Evolutionary conservation across 2,888 invertebrate genomes (phyloP), one percentile per base, ranked within the genome.

Genomic region (Sussaba pulchella): DNA sequence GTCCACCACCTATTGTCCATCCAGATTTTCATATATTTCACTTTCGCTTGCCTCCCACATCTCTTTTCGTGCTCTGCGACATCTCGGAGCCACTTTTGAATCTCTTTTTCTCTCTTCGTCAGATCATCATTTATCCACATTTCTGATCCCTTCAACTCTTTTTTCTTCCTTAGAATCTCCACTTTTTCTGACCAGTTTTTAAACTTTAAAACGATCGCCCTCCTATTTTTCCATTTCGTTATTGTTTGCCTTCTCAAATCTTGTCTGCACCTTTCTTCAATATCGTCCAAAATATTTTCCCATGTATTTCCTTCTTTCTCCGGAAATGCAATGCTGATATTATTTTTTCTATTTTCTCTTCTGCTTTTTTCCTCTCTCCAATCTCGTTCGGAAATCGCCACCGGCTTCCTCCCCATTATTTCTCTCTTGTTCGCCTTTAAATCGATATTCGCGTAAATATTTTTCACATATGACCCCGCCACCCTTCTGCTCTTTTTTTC

Each of bases 181-280:
- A 36, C 0, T 14, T 67, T 52, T 41, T 52, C 67, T 1, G 1
- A 21, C 52, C 67, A 41, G 8, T 67, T 14, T 43, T 24, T 64
- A 12, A 26, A 57, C 14, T 31, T 57, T 26, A 57, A 3, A 0
- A 57, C 31, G 1, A 10, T 31, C n/a, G 8, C 26, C 4, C 31
- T 26, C 31, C n/a, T 26, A 2, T 19, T 12, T 19, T 8, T 14
- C 12, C n/a, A 26, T 12, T 24, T 57, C 21, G 12, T 57, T 14
- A 3, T 26, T 3, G 31, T 6, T 31, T 57, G n/a, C 5, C 54
- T 26, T 57, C 31, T 31, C 6, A 31, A 5, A 31, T 31, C 6
- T 31, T 31, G 31, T 31, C 6, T 31, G 31, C 31, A 31, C 6
- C 4, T 6, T 31, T 31, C 31, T 31, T 31, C 31, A 31, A 31